phyloP scores from a whole-genome alignment of 1,140 invertebrate genomes.

The Stegodyphus dumicola region DNA sequence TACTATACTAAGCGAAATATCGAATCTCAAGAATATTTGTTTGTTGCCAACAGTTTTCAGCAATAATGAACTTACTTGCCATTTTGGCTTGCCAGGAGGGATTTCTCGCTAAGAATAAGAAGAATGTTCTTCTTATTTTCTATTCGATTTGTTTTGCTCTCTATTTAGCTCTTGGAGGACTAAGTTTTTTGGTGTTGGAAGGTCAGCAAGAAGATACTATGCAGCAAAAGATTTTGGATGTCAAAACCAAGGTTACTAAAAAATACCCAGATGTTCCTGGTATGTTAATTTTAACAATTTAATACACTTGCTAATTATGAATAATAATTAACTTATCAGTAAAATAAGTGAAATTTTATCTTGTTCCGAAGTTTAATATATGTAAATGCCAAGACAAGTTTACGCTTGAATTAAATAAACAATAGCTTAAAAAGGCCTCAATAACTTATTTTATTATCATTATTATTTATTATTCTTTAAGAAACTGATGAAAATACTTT shows the following conservation, averaged over 20 bases:
- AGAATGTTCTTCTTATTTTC: not conserved
- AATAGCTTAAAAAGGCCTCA: no score
- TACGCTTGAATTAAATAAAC: no score
- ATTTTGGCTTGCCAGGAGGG: not conserved
- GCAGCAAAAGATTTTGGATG: not conserved
- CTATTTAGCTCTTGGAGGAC: conserved; percentile 2
- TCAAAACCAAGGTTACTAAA: not conserved
- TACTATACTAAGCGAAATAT: conserved; percentile 3
- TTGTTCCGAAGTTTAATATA: no score
- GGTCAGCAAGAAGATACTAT: not conserved
- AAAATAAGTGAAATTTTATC: no score
- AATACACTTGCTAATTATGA: no score
- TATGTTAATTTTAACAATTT: conserved; percentile 1
- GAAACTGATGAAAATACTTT: no score
- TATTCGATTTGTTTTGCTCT: not conserved
- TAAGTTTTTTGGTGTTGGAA: conserved; percentile 11
- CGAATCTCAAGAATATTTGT: conserved; percentile 9
- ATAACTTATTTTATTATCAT: no score
- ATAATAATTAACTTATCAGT: no score
- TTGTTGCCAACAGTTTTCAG: not conserved
- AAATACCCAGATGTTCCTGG: conserved; percentile 12
- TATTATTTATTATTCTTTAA: no score
- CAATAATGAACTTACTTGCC: not conserved
- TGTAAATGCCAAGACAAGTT: no score
- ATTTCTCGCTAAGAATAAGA: not conserved